Evolutionary conservation across 2,113 vertebrate species (phyloP).

Genomic region (Oceanites oceanicus): DNA sequence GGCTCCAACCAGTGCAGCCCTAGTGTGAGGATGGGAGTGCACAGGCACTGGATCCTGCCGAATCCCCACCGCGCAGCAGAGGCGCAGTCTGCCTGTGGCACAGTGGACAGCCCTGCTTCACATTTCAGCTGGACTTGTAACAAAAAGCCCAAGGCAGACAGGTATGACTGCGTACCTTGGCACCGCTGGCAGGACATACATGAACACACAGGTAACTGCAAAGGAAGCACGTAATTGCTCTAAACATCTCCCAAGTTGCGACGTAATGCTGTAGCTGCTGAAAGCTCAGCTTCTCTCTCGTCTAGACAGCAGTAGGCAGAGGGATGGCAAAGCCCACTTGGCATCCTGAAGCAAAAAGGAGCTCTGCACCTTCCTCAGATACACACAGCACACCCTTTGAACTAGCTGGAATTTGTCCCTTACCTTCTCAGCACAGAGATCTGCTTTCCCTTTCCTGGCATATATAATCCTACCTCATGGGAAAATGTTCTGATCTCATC

Average conservation of each 20-base stretch:
- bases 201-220: background rate
- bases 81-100: background rate
- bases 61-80: background rate
- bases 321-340: background rate
- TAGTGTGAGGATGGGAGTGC: background rate
- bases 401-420: background rate
- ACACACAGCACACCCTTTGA: background rate
- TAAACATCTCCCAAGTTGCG: background rate
- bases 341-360: background rate
- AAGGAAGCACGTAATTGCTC: background rate
- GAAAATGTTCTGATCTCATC: constrained; percentile 48
- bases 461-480: constrained; percentile 52
- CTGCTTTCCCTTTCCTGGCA: constrained; percentile 17
- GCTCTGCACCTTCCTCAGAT: background rate
- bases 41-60: background rate
- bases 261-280: background rate
- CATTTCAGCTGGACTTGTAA: background rate
- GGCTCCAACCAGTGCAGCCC: background rate
- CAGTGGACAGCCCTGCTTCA: background rate
- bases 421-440: background rate
- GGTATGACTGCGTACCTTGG: background rate
- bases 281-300: background rate
- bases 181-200: background rate
- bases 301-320: background rate
- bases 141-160: background rate